Percentiles rank a stretch among this genome's conserved stretches.
Evolutionary conservation across 2,113 vertebrate species (phyloP).

Genomic region (Sylvietta virens): DNA sequence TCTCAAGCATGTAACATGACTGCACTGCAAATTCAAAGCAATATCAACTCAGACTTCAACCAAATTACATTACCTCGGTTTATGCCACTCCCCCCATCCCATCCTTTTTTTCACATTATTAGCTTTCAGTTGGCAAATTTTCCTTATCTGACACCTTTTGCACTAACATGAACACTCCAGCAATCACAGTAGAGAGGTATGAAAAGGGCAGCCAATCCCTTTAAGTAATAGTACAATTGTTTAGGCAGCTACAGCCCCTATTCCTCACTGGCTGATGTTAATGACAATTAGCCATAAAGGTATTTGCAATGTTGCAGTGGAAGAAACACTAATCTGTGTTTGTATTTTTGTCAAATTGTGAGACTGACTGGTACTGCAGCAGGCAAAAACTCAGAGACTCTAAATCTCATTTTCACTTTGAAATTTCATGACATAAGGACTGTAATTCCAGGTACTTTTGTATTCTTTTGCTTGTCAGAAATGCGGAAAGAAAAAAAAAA

Average conservation of each 20-base stretch:
- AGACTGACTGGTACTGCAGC: not conserved
- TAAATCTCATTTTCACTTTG: not conserved
- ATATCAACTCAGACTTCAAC: not conserved
- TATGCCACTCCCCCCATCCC: not conserved
- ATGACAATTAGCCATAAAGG: not conserved
- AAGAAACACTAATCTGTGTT: not conserved
- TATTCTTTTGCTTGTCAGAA: not conserved
- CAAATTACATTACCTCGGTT: not conserved
- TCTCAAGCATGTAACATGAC: not conserved
- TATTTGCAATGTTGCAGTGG: not conserved
- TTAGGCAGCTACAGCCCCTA: not conserved
- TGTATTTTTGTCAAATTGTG: not conserved
- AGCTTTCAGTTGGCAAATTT: not conserved
- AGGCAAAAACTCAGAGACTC: not conserved
- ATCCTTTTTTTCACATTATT: not conserved
- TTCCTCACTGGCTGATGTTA: not conserved
- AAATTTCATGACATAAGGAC: not conserved
- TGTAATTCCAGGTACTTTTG: conserved; percentile 1
- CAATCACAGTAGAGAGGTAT: not conserved
- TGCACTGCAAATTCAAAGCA: not conserved
- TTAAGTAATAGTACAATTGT: not conserved
- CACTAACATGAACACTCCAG: not conserved
- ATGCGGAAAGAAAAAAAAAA: not conserved
- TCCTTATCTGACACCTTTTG: not conserved
- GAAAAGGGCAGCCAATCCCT: not conserved